These are phyloP conservation scores for Trididemnum miniatum DNA, from an alignment of 23 tunicate species.

Conservation along the genomic window DNA sequence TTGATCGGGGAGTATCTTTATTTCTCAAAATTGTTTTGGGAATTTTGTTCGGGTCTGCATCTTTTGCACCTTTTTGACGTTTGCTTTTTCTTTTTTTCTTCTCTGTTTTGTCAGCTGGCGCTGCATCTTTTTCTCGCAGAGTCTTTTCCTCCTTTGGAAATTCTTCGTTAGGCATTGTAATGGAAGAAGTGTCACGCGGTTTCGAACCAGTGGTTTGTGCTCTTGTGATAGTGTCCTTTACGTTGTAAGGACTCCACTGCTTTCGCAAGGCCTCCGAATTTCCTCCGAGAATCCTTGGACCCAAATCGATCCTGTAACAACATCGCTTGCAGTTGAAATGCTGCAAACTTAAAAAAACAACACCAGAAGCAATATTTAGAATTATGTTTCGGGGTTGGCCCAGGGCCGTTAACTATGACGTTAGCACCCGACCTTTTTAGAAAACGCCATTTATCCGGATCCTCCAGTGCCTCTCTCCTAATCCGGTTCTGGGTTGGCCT, in stretches of 20 bases:
- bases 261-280: neutral
- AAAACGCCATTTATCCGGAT: too few relatives aligned
- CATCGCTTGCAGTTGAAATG: too few relatives aligned
- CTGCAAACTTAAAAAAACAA: too few relatives aligned
- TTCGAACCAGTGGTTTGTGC: constrained; percentile 38
- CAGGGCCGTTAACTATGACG: too few relatives aligned
- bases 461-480: too few relatives aligned
- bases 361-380: too few relatives aligned
- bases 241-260: neutral
- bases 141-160: neutral
- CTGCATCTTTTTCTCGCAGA: neutral
- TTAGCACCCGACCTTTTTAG: too few relatives aligned
- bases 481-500: too few relatives aligned
- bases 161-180: constrained; percentile 3
- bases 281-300: constrained; percentile 28
- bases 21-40: constrained; percentile 55
- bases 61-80: neutral
- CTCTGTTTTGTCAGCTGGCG: neutral
- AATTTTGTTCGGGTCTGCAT: neutral
- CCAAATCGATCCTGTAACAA: constrained; percentile 24
- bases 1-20: constrained; percentile 52
- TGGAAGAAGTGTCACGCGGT: constrained; percentile 24
- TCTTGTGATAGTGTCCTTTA: constrained; percentile 2
- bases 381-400: too few relatives aligned
- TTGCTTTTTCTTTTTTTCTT: constrained; percentile 16